Percentiles rank a stretch among this genome's conserved stretches.
Evolutionary conservation across 2,888 invertebrate genomes (phyloP).

Genomic region (Dorcus hopei): DNA sequence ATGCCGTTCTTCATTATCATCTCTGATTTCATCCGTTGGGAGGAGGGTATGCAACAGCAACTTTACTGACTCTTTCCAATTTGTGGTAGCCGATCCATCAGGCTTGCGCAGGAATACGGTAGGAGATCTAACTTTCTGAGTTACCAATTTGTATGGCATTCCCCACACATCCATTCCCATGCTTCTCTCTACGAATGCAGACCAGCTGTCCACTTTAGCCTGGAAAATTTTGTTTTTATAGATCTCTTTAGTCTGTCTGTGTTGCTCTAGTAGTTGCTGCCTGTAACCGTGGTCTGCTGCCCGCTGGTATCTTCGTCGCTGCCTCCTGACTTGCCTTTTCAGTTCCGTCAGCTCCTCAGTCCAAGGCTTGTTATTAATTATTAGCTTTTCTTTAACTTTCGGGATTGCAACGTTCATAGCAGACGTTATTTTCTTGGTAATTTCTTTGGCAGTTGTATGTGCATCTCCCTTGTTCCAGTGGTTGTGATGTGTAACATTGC

Average conservation of each 20-base stretch:
- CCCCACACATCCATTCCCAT: slow-evolving; percentile 1
- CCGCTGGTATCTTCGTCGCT: not conserved
- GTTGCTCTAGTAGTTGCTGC: not conserved
- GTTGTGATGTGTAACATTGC: not conserved
- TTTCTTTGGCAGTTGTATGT: not conserved
- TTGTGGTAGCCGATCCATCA: no score
- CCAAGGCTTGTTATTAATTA: not conserved
- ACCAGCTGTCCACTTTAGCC: not conserved
- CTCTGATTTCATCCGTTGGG: no score
- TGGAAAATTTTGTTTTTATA: not conserved
- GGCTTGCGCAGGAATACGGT: not conserved
- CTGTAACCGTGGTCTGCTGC: not conserved
- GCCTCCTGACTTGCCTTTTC: not conserved
- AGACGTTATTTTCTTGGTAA: not conserved
- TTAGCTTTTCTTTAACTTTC: not conserved
- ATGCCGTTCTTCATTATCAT: no score
- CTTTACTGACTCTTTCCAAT: no score
- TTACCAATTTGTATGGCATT: not conserved
- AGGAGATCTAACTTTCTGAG: slow-evolving; percentile 1
- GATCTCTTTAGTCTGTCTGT: not conserved
- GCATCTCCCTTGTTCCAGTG: not conserved
- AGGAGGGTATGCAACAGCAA: no score
- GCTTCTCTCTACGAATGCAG: not conserved
- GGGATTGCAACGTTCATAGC: not conserved
- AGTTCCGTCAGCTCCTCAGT: not conserved